Evolutionary conservation across 2,888 invertebrate species (phyloP).

Genomic region (Hoplodrina ambigua): DNA sequence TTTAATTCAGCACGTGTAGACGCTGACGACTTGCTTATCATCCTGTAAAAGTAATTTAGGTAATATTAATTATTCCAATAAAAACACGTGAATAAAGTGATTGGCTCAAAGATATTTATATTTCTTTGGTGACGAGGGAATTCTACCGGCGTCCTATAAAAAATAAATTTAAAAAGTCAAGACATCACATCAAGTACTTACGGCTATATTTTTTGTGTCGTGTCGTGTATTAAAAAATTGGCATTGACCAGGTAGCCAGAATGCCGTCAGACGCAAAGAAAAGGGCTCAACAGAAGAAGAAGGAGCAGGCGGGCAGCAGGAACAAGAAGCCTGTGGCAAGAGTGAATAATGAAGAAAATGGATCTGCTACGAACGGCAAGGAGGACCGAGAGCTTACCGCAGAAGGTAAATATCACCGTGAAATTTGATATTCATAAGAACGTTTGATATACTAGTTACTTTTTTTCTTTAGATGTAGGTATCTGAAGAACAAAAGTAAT

Average conservation of each 20-base stretch:
- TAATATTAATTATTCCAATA: constrained; percentile 63
- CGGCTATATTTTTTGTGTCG: constrained; percentile 51
- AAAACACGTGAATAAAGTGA: constrained; percentile 47
- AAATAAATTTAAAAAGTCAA: constrained; percentile 25
- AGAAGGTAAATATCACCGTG: constrained; percentile 90
- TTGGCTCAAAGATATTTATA: constrained; percentile 18
- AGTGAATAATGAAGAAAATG: constrained; percentile 90
- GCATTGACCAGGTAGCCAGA: constrained; percentile 68
- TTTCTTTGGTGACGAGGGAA: constrained; percentile 14
- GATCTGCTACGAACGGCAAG: constrained; percentile 85
- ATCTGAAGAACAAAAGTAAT: too few species aligned
- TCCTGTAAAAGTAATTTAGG: constrained; percentile 76
- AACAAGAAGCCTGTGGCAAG: constrained; percentile 89
- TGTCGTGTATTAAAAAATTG: constrained; percentile 64
- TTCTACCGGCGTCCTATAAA: not conserved
- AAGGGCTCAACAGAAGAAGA: constrained; percentile 99
- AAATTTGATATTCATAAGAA: constrained; percentile 49
- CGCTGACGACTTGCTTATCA: constrained; percentile 83
- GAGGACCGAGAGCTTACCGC: constrained; percentile 92
- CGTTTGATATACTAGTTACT: not conserved
- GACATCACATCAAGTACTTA: constrained; percentile 13
- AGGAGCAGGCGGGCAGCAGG: constrained; percentile 96
- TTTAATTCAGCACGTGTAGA: constrained; percentile 88
- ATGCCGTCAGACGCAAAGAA: constrained; percentile 99
- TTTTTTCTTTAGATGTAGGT: not conserved